Evolutionary conservation across 2,888 invertebrate genomes (phyloP).

Genomic region (Eulithis testata): DNA sequence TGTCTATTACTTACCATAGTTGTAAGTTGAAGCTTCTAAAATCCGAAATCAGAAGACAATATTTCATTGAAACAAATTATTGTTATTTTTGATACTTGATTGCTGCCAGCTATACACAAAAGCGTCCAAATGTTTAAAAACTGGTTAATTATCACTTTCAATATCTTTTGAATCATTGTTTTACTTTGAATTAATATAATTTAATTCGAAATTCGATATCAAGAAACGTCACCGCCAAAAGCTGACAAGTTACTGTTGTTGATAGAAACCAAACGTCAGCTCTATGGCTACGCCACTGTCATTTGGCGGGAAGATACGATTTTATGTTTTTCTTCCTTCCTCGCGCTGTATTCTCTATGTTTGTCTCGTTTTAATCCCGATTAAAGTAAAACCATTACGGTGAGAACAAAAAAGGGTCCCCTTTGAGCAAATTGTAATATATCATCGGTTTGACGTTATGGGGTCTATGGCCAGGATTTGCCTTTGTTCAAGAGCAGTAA

Average conservation of each 20-base stretch:
- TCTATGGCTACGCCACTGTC: slow-evolving; percentile 73
- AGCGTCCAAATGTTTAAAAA: slow-evolving; percentile 2
- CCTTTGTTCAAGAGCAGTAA: slow-evolving; percentile 73
- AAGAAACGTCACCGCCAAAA: slow-evolving; percentile 58
- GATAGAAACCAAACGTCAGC: slow-evolving; percentile 72
- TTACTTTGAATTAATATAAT: slow-evolving; percentile 1
- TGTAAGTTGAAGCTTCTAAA: neutral
- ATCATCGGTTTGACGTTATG: slow-evolving; percentile 82
- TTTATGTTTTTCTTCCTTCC: slow-evolving; percentile 55
- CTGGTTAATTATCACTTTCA: slow-evolving; percentile 5
- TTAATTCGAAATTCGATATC: slow-evolving; percentile 18
- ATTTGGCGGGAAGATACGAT: slow-evolving; percentile 77
- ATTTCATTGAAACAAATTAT: slow-evolving; percentile 8
- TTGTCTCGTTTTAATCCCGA: slow-evolving; percentile 63
- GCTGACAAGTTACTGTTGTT: slow-evolving; percentile 78
- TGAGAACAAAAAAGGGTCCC: slow-evolving; percentile 84
- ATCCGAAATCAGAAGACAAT: slow-evolving; percentile 3
- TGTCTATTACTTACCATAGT: slow-evolving; percentile 16
- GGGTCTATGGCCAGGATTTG: slow-evolving; percentile 67
- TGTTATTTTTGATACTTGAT: slow-evolving; percentile 7
- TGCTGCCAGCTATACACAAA: slow-evolving; percentile 9
- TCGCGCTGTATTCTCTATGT: slow-evolving; percentile 44
- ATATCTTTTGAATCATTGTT: neutral
- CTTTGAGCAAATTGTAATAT: slow-evolving; percentile 83
- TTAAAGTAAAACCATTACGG: slow-evolving; percentile 82